Base-by-base conservation (phyloP, 2,113 vertebrate species). In the Probosciger aterrimus region DNA sequence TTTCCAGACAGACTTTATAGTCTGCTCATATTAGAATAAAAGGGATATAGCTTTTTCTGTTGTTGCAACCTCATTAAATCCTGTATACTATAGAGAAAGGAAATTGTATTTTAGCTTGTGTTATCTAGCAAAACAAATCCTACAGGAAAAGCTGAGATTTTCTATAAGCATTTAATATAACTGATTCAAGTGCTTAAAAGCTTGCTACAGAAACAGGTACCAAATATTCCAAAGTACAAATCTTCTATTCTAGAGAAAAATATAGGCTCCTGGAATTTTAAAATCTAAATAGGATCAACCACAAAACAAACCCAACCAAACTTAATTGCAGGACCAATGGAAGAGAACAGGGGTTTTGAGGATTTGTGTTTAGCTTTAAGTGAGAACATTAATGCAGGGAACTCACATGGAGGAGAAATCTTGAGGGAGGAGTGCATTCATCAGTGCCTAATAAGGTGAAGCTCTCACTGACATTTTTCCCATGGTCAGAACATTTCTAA, bases 391-490 rank as follows among this genome's bases (percentile, higher is more conserved):
- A 49, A 13, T 76, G 65, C 47, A 79, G 44, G 35, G 62, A 79
- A 37, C 27, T 85, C 75, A 43, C 30, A 76, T 17, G 65, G 81
- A 87, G 87, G 69, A 75, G 79, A 27, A 93, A 33, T 90, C 65
- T 60, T 60, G 74, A 79, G 24, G 30, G 41, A 80, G 30, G 68
- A 92, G 57, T 17, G 16, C 14, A 17, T 91, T 92, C 65, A 55
- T 84, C 77, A 73, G n/a, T 82, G 82, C 92, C 85, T 93, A 95
- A 90, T 65, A 93, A 57, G 85, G 67, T 75, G 44, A 96, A 85
- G 75, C 60, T 90, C 67, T 63, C 84, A 91, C 52, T 90, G 65
- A 73, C 55, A 35, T 89, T 90, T 85, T 90, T 53, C 35, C 30
- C 70, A 7, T 76, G 85, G 31, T 89, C 79, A 75, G 44, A 87